Conservation (phyloP, 2,797 vertebrate species). For the Sitta carolinensis region DNA sequence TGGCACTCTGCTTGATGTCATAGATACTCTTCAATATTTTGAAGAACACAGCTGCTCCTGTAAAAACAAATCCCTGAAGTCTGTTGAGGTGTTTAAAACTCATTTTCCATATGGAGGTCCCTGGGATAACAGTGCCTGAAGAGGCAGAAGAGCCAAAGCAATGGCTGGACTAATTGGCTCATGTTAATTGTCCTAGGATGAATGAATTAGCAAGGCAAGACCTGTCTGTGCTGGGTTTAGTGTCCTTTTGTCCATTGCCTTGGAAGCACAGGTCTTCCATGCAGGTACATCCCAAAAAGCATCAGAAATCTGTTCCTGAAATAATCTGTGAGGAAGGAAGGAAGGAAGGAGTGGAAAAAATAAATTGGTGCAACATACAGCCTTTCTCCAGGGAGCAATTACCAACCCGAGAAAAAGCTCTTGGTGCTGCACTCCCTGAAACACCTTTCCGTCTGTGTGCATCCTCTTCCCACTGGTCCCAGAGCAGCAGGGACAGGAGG, state of each 20-base stretch:
- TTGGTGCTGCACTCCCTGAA: neutral
- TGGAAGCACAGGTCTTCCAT: neutral
- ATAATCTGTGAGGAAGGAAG: slow-evolving; percentile 40
- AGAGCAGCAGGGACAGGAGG: neutral
- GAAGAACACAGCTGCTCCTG: neutral
- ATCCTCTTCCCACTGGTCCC: neutral
- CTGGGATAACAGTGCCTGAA: neutral
- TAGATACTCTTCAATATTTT: neutral
- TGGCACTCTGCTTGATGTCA: neutral
- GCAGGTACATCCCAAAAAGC: neutral
- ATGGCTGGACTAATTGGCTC: neutral
- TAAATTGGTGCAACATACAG: neutral
- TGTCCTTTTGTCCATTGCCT: neutral
- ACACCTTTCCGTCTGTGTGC: neutral
- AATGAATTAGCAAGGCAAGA: neutral
- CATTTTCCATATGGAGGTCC: neutral
- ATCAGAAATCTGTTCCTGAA: slow-evolving; percentile 51
- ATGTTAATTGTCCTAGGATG: neutral
- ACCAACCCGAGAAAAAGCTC: slow-evolving; percentile 33
- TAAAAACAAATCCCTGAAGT: neutral
- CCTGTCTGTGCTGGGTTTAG: neutral
- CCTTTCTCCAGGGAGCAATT: slow-evolving; percentile 70
- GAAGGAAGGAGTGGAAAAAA: neutral
- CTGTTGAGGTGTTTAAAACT: neutral
- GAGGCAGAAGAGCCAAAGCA: neutral